A percentile compares a stretch with the other conserved stretches of the same genome.
These are phyloP conservation scores for Enteromius mattozi DNA, from an alignment of 2,797 vertebrate genomes.

Conservation along the genomic window DNA sequence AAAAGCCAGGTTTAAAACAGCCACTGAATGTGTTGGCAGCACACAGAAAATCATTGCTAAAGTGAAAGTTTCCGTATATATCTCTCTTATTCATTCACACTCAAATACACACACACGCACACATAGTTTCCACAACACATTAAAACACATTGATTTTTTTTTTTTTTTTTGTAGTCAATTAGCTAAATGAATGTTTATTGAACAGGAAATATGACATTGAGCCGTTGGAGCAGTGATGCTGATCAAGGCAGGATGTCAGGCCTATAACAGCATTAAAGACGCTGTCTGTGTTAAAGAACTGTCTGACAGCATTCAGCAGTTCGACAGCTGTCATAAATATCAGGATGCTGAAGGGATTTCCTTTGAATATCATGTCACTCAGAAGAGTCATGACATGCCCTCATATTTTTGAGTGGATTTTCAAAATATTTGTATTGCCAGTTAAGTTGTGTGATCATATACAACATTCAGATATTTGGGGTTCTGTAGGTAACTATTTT, in stretches of 20 bases:
- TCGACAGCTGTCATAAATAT: not conserved
- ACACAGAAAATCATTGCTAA: not conserved
- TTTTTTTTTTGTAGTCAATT: not conserved
- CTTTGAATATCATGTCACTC: not conserved
- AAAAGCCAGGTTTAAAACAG: not conserved
- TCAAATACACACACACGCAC: not conserved
- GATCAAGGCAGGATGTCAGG: not conserved
- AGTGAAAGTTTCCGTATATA: not conserved
- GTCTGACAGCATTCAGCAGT: not conserved
- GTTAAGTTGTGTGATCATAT: not conserved
- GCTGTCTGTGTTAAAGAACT: not conserved
- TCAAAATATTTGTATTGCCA: not conserved
- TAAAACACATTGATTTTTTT: not conserved
- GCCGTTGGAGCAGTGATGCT: not conserved
- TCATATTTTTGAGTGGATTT: not conserved
- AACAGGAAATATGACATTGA: conserved; percentile 16
- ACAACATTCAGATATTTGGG: not conserved
- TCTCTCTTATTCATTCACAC: not conserved
- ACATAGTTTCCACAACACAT: not conserved
- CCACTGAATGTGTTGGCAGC: not conserved
- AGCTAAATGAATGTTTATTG: conserved; percentile 1
- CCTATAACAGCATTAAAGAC: not conserved
- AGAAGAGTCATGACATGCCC: not conserved
- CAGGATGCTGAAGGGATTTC: not conserved
- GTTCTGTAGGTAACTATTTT: not conserved